These are phyloP conservation scores for Leptonema lineaticorne DNA, from an alignment of 1,140 invertebrate genomes.

Conservation along the genomic window DNA sequence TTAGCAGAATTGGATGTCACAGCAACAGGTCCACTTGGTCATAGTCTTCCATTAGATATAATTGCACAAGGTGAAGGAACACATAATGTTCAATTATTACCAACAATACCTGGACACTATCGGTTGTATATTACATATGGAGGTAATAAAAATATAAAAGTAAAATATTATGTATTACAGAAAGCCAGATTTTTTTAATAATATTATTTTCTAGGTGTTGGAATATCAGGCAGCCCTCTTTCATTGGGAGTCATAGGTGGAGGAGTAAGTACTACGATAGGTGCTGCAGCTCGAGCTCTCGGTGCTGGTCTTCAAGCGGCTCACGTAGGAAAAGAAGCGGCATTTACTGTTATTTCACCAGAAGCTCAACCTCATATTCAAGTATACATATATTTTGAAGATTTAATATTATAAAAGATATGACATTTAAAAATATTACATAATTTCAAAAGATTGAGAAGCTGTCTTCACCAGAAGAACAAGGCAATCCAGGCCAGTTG, in stretches of 20 bases:
- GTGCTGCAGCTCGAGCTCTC: constrained; percentile 56
- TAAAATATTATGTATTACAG: constrained; percentile 1
- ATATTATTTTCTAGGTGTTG: constrained; percentile 52
- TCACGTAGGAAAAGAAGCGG: constrained; percentile 71
- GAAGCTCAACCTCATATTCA: constrained; percentile 58
- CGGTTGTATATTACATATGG: constrained; percentile 87
- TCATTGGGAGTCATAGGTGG: constrained; percentile 58
- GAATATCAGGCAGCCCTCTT: constrained; percentile 62
- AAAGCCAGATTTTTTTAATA: neutral
- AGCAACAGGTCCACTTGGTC: constrained; percentile 85
- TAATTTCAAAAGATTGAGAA: constrained; percentile 50
- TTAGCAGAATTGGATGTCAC: constrained; percentile 87
- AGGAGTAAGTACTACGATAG: constrained; percentile 48
- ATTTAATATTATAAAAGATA: neutral
- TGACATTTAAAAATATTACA: neutral
- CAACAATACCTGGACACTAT: constrained; percentile 85
- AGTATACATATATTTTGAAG: constrained; percentile 39
- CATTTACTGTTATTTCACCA: constrained; percentile 67
- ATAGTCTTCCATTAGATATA: constrained; percentile 80
- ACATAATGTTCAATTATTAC: constrained; percentile 81
- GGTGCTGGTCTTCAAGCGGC: constrained; percentile 67
- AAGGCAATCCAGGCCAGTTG: constrained; percentile 48
- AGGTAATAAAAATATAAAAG: constrained; percentile 46
- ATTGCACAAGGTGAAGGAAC: constrained; percentile 71
- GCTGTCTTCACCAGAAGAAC: constrained; percentile 50